Conservation (phyloP, 2,113 vertebrate species). For the Dasyurus viverrinus region DNA sequence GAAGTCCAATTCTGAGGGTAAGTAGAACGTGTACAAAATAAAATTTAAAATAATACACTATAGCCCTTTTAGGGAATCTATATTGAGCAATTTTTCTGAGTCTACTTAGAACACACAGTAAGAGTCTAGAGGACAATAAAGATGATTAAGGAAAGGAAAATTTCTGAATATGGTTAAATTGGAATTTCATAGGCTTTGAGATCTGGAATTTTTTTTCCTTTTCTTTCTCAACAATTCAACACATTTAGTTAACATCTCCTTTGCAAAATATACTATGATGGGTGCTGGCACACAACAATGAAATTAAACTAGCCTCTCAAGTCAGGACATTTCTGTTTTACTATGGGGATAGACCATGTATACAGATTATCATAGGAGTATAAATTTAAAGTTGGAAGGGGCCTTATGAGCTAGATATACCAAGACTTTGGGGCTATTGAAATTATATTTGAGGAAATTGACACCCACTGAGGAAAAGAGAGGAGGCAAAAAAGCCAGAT, state of each 20-base stretch:
- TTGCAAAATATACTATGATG: not conserved
- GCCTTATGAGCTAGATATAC: not conserved
- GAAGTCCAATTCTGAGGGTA: not conserved
- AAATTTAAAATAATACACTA: not conserved
- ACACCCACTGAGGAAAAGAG: not conserved
- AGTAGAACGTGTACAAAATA: not conserved
- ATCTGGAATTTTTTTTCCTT: not conserved
- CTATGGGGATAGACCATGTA: not conserved
- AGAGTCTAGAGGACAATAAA: not conserved
- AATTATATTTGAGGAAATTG: not conserved
- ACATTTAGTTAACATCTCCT: not conserved
- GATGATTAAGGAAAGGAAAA: constrained; percentile 3
- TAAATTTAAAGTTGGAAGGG: not conserved
- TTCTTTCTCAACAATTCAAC: not conserved
- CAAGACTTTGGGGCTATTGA: not conserved
- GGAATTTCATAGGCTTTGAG: not conserved
- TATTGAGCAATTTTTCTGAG: not conserved
- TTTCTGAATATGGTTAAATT: constrained; percentile 7
- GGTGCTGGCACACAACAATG: not conserved
- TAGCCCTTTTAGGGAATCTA: not conserved
- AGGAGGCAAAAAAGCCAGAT: not conserved
- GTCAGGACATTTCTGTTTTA: not conserved
- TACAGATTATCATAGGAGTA: not conserved
- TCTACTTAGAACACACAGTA: not conserved
- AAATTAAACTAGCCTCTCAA: not conserved